phyloP scores from a whole-genome alignment of 2,888 invertebrate species.

The Monoplex corrugatus region DNA sequence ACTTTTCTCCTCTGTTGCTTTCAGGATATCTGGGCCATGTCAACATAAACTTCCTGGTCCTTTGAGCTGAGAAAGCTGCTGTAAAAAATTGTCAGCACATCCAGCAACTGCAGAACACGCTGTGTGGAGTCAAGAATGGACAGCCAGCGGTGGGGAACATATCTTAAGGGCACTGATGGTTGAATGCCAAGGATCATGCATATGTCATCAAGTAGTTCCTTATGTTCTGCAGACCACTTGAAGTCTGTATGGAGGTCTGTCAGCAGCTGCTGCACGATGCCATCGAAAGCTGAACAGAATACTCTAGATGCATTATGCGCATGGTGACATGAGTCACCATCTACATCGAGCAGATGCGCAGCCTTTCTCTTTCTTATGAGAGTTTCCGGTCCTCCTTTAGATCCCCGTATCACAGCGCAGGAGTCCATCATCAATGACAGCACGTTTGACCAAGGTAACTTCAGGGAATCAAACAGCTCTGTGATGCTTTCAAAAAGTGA shows the following conservation, averaged over 20 bases:
- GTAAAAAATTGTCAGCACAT: no score
- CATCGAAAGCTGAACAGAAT: neutral
- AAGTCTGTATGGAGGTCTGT: conserved; percentile 7
- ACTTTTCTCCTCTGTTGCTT: no score
- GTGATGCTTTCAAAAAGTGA: neutral
- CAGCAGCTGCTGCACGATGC: neutral
- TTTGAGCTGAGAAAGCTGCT: no score
- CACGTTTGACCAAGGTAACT: conserved; percentile 33
- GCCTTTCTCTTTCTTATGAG: conserved; percentile 12
- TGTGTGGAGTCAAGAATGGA: no score
- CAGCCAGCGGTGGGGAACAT: neutral
- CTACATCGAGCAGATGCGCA: conserved; percentile 30
- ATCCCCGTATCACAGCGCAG: conserved; percentile 41
- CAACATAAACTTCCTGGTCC: no score
- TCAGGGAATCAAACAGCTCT: conserved; percentile 32
- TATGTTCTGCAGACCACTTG: conserved; percentile 10
- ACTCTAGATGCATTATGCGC: neutral
- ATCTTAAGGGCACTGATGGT: neutral
- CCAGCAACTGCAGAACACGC: no score
- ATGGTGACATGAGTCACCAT: no score
- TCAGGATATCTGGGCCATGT: no score
- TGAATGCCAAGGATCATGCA: conserved; percentile 23
- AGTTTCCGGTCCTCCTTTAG: conserved; percentile 32
- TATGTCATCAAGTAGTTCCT: neutral
- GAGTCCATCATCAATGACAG: conserved; percentile 34